Evolutionary conservation across 2,113 vertebrate species (phyloP), one percentile per base, ranked within the genome.

Genomic region (Takifugu bimaculatus): DNA sequence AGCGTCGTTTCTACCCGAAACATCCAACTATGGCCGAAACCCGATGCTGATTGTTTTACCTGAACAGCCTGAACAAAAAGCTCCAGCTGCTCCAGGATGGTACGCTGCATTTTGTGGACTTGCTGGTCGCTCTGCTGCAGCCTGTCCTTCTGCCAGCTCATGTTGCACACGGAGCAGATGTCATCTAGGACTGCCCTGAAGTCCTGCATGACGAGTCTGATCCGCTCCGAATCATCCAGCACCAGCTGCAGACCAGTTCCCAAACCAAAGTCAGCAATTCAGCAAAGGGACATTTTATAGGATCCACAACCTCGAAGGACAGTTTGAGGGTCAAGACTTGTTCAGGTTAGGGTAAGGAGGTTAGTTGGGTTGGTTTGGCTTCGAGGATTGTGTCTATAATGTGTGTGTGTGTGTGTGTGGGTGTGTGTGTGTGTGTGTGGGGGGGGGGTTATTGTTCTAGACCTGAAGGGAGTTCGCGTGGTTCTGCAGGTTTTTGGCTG

Each of bases 141-240:
- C 43, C 82, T 87, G 0, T 91, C 75, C 67, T 85, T 79, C 58
- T 91, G 57, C 15, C 54, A 32, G 1, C 78, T 84, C 1, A 92
- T 91, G 88, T 96, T 91, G 72, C 93, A 93, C 79, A 96, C 84
- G 0, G 79, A 0, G 3, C 90, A 88, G 50, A 97, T 82, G 44
- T 96, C 94, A 54, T 88, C 87, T 44, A 98, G 75, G 62, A 91
- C 89, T 0, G 88, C 72, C 43, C 66, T 81, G 71, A 94, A 78
- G 5, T 75, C 75, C 7, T 88, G 87, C 20, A 98, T 83, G 60
- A 87, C 65, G 45, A 65, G 82, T 29, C 92, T 89, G 75, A 94
- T 95, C 82, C 95, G 91, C 69, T 93, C 92, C 0, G 92, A 93
- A 72, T 98, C 96, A 61, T 96, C 94, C 83, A 96, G 86, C 61